These are phyloP conservation scores for Eupeodes corollae DNA, from an alignment of 1,140 invertebrate genomes.

Conservation along the genomic window DNA sequence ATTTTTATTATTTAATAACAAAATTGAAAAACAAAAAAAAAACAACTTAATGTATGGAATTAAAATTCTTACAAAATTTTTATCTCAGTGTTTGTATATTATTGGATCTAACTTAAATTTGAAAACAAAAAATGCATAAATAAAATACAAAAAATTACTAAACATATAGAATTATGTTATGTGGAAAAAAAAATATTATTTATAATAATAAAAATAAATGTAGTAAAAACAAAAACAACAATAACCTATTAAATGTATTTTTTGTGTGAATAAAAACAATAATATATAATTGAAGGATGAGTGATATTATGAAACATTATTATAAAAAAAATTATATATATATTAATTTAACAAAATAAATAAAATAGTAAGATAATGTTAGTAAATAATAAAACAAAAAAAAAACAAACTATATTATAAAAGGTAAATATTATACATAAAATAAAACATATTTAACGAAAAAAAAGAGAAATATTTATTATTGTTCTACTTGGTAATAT, in stretches of 20 bases:
- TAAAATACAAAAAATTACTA: conserved; percentile 5
- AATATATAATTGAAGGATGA: no score
- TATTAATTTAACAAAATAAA: conserved; percentile 8
- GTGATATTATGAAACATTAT: conserved; percentile 27
- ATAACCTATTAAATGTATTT: no score
- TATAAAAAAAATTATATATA: conserved; percentile 19
- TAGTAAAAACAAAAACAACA: conserved; percentile 1
- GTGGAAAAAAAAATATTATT: conserved; percentile 14
- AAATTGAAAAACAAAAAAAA: no score
- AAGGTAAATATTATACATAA: conserved; percentile 1
- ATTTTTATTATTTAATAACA: no score
- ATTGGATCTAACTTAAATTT: not conserved
- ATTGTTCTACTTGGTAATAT: no score
- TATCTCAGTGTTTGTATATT: conserved; percentile 32
- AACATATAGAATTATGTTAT: conserved; percentile 12
- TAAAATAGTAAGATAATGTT: conserved; percentile 5
- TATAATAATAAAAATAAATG: conserved; percentile 11
- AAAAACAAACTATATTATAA: conserved; percentile 5
- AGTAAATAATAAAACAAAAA: conserved; percentile 4
- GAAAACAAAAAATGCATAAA: conserved; percentile 7
- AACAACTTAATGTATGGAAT: no score
- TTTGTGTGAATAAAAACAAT: no score
- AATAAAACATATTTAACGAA: conserved; percentile 17
- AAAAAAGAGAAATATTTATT: conserved; percentile 8
- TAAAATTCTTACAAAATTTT: conserved; percentile 11